Conservation (phyloP, 2,888 invertebrate genomes). For the Drosophila maculinotata region DNA sequence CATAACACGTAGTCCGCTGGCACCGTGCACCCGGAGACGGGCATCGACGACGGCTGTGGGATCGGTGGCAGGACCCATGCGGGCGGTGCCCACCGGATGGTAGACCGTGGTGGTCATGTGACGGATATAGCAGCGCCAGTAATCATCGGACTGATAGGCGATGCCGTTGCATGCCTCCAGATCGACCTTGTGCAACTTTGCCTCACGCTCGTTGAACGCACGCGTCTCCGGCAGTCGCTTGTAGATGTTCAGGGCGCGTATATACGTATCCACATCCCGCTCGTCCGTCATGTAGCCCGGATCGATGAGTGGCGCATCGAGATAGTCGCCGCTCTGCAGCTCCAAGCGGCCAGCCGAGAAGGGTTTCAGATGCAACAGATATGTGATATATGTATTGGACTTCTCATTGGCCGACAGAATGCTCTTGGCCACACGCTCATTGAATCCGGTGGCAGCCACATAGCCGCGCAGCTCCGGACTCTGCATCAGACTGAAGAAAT, state of each 20-base stretch:
- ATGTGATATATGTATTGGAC: conserved; percentile 80
- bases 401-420: conserved; percentile 81
- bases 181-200: conserved; percentile 87
- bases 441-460: conserved; percentile 81
- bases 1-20: conserved; percentile 87
- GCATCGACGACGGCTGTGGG: conserved; percentile 86
- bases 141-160: conserved; percentile 90
- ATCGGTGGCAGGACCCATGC: conserved; percentile 87
- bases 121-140: conserved; percentile 93
- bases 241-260: conserved; percentile 82
- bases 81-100: conserved; percentile 89
- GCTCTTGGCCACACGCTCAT: conserved; percentile 79
- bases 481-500: conserved; percentile 85
- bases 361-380: conserved; percentile 84
- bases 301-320: conserved; percentile 87
- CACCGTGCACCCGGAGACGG: conserved; percentile 86
- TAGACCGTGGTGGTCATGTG: conserved; percentile 92
- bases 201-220: conserved; percentile 84
- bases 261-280: conserved; percentile 85
- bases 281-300: conserved; percentile 87
- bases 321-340: conserved; percentile 86
- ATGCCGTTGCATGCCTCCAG: conserved; percentile 92
- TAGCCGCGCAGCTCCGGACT: conserved; percentile 82
- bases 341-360: conserved; percentile 86
- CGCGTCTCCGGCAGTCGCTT: conserved; percentile 83